These are phyloP conservation scores for Drosophila tristis DNA, from an alignment of 1,140 invertebrate species.

Conservation along the genomic window DNA sequence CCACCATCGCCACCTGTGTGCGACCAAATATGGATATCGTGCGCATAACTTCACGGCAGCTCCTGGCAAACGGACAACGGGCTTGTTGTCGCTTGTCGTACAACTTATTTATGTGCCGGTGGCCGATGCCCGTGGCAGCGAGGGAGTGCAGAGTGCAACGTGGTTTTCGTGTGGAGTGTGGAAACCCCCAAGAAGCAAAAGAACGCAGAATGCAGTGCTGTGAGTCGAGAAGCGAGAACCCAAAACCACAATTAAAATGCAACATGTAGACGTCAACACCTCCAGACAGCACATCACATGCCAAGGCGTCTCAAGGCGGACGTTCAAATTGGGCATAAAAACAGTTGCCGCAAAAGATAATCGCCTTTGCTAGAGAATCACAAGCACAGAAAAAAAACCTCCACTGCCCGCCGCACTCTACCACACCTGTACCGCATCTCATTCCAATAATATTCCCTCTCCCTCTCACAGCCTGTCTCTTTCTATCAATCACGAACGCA, in stretches of 20 bases:
- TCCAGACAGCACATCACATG: constrained; percentile 64
- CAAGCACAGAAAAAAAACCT: background rate
- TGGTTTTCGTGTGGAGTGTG: background rate
- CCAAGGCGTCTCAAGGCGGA: constrained; percentile 79
- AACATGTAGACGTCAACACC: constrained; percentile 80
- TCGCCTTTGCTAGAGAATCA: constrained; percentile 57
- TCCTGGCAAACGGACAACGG: constrained; percentile 49
- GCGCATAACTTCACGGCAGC: constrained; percentile 76
- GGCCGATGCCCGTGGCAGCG: constrained; percentile 23
- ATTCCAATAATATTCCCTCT: constrained; percentile 14
- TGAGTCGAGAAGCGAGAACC: constrained; percentile 24
- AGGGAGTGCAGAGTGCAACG: constrained; percentile 11
- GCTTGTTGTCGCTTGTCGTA: constrained; percentile 65
- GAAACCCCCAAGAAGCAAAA: constrained; percentile 29
- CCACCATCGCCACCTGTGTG: constrained; percentile 61
- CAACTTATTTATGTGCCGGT: constrained; percentile 74
- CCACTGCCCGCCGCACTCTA: background rate
- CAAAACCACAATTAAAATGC: constrained; percentile 77
- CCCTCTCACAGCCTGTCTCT: constrained; percentile 2
- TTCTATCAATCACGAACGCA: constrained; percentile 74
- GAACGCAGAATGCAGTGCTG: background rate
- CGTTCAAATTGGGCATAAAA: constrained; percentile 81
- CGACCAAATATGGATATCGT: constrained; percentile 68
- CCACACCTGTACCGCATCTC: constrained; percentile 15
- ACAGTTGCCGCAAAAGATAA: constrained; percentile 74